Conservation (phyloP, 92 coral and sea anemone species). For the Chrysogorgia sp. region DNA sequence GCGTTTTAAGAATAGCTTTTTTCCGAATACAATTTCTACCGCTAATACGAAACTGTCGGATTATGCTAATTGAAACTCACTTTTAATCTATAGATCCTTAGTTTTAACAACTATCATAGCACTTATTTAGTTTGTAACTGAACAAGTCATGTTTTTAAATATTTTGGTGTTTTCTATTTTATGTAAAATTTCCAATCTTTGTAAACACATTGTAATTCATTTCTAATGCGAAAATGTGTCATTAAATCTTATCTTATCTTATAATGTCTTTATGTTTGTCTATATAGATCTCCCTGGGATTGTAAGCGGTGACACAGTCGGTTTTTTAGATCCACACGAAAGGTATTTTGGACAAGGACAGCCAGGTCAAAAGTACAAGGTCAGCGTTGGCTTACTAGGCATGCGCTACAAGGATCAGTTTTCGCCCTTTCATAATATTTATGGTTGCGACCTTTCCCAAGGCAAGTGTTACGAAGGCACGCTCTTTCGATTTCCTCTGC, state of each 20-base stretch:
- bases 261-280: background rate
- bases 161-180: too few relatives aligned
- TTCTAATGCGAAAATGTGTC: too few relatives aligned
- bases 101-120: too few relatives aligned
- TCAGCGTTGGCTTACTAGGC: slow-evolving; percentile 51
- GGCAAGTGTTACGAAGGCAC: slow-evolving; percentile 61
- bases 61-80: too few relatives aligned
- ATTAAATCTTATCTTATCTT: background rate
- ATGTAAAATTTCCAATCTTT: too few relatives aligned
- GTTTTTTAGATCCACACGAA: slow-evolving; percentile 83
- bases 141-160: too few relatives aligned
- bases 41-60: too few relatives aligned
- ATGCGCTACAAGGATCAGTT: slow-evolving; percentile 65
- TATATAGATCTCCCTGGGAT: slow-evolving; percentile 80
- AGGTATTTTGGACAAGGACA: slow-evolving; percentile 68
- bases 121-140: too few relatives aligned
- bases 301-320: slow-evolving; percentile 72
- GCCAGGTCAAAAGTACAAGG: slow-evolving; percentile 68
- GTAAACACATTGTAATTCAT: too few relatives aligned
- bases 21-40: too few relatives aligned
- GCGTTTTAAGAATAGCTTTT: too few relatives aligned
- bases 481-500: slow-evolving; percentile 76
- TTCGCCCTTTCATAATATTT: slow-evolving; percentile 70
- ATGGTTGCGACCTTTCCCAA: slow-evolving; percentile 67
- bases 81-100: too few relatives aligned